phyloP scores from a whole-genome alignment of 2,797 vertebrate species.

The Morus bassanus region DNA sequence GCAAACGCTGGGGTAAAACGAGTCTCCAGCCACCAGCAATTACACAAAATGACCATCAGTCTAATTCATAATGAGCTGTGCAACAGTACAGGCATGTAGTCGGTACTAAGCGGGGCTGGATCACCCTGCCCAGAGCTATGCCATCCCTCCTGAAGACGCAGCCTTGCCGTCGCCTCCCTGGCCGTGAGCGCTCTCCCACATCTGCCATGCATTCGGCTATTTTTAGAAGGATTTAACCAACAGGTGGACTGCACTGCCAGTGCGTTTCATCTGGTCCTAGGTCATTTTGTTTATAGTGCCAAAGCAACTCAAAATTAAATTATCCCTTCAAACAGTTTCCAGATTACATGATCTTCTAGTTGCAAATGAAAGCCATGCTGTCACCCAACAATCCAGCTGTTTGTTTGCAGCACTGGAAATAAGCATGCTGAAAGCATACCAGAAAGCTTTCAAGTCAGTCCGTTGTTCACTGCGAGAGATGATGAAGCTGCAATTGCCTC shows the following conservation, averaged over 20 bases:
- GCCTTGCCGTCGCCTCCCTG: background rate
- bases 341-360: background rate
- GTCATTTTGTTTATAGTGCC: slow-evolving; percentile 48
- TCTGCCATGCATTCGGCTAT: background rate
- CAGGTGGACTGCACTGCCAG: slow-evolving; percentile 61
- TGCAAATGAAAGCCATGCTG: slow-evolving; percentile 20
- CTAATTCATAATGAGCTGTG: background rate
- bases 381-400: slow-evolving; percentile 51
- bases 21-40: background rate
- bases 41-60: background rate
- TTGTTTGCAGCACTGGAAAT: slow-evolving; percentile 49
- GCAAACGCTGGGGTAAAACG: background rate
- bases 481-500: background rate
- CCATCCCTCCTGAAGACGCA: background rate
- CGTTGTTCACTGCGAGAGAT: background rate
- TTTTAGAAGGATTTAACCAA: background rate
- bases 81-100: background rate
- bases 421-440: slow-evolving; percentile 1
- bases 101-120: rapidly evolving
- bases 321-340: slow-evolving; percentile 12
- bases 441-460: slow-evolving; percentile 1
- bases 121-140: background rate
- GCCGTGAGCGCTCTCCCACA: background rate
- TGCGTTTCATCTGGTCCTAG: slow-evolving; percentile 31
- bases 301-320: slow-evolving; percentile 46